A percentile compares a stretch with the other conserved stretches of the same genome.
phyloP scores from a whole-genome alignment of 2,888 invertebrate genomes.

The Junonia oenone region DNA sequence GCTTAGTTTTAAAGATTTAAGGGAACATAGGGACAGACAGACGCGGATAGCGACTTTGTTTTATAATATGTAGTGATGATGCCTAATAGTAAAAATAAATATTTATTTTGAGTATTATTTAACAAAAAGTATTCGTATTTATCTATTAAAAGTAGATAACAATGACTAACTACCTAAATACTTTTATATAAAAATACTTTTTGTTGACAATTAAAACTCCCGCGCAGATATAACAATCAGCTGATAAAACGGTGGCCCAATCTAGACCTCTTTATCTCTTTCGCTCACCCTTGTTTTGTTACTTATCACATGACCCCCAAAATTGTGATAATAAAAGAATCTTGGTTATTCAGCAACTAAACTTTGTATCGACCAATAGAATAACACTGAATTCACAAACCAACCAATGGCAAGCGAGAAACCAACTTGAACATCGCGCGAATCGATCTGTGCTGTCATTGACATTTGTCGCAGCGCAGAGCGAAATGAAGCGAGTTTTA shows the following conservation, averaged over 20 bases:
- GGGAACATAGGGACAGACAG: too few species aligned
- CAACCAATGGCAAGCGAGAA: slow-evolving; percentile 40
- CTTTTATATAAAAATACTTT: neutral
- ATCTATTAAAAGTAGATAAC: too few species aligned
- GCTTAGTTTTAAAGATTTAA: slow-evolving; percentile 11
- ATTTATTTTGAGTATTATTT: too few species aligned
- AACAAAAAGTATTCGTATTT: too few species aligned
- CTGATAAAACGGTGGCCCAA: neutral
- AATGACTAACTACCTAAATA: too few species aligned
- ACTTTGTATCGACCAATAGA: slow-evolving; percentile 24
- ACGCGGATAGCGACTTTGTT: too few species aligned
- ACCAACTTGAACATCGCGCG: slow-evolving; percentile 53
- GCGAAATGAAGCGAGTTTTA: slow-evolving; percentile 59
- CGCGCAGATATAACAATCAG: neutral
- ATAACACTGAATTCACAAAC: slow-evolving; percentile 29
- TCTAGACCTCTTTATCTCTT: slow-evolving; percentile 29
- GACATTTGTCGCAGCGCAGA: slow-evolving; percentile 25
- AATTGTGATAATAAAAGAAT: slow-evolving; percentile 11
- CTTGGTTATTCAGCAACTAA: neutral
- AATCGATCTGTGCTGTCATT: slow-evolving; percentile 39
- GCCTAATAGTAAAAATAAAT: too few species aligned
- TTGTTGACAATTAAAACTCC: neutral
- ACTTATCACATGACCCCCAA: slow-evolving; percentile 39
- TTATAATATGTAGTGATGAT: too few species aligned
- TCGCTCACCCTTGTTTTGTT: slow-evolving; percentile 40